Percentiles rank a stretch among this genome's conserved stretches.
phyloP scores from a whole-genome alignment of 2,797 vertebrate species.

The Coranthus polyacanthus region DNA sequence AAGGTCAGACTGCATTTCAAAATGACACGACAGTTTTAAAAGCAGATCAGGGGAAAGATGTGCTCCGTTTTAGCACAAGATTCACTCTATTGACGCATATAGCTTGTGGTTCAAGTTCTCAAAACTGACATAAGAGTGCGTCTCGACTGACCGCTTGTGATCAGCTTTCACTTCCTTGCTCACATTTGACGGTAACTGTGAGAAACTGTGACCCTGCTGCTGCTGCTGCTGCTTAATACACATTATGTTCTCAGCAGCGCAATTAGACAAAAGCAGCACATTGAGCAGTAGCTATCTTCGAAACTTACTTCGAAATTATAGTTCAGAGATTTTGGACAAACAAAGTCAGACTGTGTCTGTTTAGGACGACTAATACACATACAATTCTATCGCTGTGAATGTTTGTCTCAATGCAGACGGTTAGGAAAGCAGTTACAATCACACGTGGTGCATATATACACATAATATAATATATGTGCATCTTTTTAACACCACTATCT shows the following conservation, averaged over 20 bases:
- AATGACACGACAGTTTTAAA: neutral
- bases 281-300: too few relatives aligned
- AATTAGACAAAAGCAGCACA: neutral
- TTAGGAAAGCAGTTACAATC: too few relatives aligned
- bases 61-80: neutral
- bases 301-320: too few relatives aligned
- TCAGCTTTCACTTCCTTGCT: slow-evolving; percentile 13
- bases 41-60: neutral
- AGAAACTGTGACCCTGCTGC: slow-evolving; percentile 28
- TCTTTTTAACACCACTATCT: too few relatives aligned
- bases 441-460: too few relatives aligned
- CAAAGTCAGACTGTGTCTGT: neutral
- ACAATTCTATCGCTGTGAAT: too few relatives aligned
- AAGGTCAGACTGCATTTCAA: neutral
- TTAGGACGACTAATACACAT: too few relatives aligned
- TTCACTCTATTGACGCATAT: neutral
- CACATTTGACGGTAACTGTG: neutral
- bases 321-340: neutral
- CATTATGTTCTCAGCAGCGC: neutral
- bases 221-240: neutral
- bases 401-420: neutral
- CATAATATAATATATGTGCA: too few relatives aligned
- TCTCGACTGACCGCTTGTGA: neutral
- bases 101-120: slow-evolving; percentile 14
- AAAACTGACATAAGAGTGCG: neutral